These are phyloP conservation scores for Galerucella nymphaeae DNA, from an alignment of 2,888 invertebrate species.

Conservation along the genomic window DNA sequence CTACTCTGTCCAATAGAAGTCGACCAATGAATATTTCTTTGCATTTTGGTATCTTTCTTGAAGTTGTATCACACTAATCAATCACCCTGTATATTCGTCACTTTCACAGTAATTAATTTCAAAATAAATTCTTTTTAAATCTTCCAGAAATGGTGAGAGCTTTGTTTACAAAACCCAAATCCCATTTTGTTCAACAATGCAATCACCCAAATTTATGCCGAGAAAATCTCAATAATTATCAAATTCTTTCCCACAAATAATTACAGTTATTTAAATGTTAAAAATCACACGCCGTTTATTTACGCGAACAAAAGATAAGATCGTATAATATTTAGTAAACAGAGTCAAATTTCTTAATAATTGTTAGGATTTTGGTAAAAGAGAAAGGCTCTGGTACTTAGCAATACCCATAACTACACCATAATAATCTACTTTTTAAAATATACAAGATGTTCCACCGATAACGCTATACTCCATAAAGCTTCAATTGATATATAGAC, in stretches of 20 bases:
- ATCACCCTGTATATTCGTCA: too few species aligned
- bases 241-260: constrained; percentile 5
- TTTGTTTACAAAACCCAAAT: background rate
- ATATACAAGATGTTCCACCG: background rate
- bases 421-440: too few species aligned
- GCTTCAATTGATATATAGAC: too few species aligned
- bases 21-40: too few species aligned
- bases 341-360: background rate
- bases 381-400: background rate
- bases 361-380: background rate
- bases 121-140: background rate
- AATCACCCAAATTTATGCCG: constrained; percentile 1
- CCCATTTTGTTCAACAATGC: background rate
- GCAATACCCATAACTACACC: background rate
- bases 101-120: too few species aligned
- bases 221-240: background rate
- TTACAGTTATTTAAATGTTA: background rate
- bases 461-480: background rate
- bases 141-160: background rate
- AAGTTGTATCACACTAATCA: too few species aligned
- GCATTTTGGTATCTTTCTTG: too few species aligned
- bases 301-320: background rate
- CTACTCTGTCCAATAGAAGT: too few species aligned
- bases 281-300: constrained; percentile 7
- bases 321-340: background rate